Evolutionary conservation across 2,113 vertebrate genomes (phyloP).

Genomic region (Callopanchax toddi): DNA sequence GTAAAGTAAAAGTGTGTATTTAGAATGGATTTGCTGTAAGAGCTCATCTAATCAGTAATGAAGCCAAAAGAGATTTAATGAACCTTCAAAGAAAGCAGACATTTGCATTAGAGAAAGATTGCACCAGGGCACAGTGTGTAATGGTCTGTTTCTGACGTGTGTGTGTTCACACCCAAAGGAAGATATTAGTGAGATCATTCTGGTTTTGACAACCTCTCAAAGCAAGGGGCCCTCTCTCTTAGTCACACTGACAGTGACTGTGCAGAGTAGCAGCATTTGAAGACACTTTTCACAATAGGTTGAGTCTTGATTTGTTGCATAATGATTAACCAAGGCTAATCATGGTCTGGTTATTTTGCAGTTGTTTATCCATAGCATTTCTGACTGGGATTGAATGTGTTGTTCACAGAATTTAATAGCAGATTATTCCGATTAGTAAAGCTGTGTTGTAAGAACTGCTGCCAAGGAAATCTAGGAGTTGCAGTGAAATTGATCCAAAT

Average conservation of each 20-base stretch:
- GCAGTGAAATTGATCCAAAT: not conserved
- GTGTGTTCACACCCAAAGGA: conserved; percentile 53
- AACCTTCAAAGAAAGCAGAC: conserved; percentile 18
- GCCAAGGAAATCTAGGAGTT: too few species aligned
- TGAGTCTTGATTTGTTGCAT: conserved; percentile 16
- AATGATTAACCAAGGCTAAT: conserved; percentile 24
- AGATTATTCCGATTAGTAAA: not conserved
- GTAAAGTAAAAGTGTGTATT: not conserved
- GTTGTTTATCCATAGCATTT: conserved; percentile 1
- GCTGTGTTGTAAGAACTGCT: conserved; percentile 8
- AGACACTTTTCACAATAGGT: conserved; percentile 54
- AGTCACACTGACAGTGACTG: conserved; percentile 20
- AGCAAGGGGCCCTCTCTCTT: conserved; percentile 20
- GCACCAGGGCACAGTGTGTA: conserved; percentile 10
- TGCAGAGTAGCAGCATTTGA: conserved; percentile 63
- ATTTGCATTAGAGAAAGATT: conserved; percentile 12
- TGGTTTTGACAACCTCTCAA: conserved; percentile 75
- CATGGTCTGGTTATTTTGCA: conserved; percentile 5
- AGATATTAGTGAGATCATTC: conserved; percentile 45
- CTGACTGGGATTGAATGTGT: conserved; percentile 9
- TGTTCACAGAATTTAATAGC: conserved; percentile 1
- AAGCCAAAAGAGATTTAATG: conserved; percentile 11
- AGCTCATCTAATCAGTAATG: conserved; percentile 9
- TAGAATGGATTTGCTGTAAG: not conserved
- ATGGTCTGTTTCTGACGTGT: conserved; percentile 74